Conservation (phyloP, 2,797 vertebrate genomes). For the Crypturellus tataupa region DNA sequence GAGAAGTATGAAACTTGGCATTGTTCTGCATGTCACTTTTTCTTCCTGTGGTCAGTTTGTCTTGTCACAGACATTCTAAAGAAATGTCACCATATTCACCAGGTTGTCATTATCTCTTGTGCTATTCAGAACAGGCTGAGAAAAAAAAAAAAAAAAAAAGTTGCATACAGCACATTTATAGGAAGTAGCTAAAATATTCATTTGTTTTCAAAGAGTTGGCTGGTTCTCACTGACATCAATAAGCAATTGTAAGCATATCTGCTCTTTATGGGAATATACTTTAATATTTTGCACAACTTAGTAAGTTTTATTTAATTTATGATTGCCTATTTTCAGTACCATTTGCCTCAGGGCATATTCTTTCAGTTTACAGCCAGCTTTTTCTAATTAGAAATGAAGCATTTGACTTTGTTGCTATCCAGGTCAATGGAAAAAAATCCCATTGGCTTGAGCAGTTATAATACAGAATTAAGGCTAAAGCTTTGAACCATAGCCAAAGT, state of each 20-base stretch:
- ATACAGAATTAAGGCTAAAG: background rate
- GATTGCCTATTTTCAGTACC: background rate
- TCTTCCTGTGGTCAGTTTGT: background rate
- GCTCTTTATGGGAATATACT: background rate
- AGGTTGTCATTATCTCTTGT: background rate
- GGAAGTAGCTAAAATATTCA: background rate
- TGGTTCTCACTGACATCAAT: background rate
- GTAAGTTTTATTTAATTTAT: constrained; percentile 7
- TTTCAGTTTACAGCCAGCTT: constrained; percentile 2
- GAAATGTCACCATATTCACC: background rate
- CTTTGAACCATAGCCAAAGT: background rate
- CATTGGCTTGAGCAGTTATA: background rate
- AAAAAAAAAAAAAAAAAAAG: background rate
- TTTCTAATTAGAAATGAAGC: constrained; percentile 1
- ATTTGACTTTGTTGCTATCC: constrained; percentile 20
- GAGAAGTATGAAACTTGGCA: background rate
- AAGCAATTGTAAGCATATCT: background rate
- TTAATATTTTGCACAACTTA: background rate
- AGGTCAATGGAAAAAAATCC: constrained; percentile 46
- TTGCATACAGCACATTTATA: background rate
- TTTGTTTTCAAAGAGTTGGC: background rate
- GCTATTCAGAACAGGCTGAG: background rate
- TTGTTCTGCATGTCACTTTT: background rate
- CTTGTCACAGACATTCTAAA: background rate
- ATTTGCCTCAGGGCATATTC: background rate